phyloP scores from a whole-genome alignment of 2,797 vertebrate genomes.

The Cyprinodon diabolis region DNA sequence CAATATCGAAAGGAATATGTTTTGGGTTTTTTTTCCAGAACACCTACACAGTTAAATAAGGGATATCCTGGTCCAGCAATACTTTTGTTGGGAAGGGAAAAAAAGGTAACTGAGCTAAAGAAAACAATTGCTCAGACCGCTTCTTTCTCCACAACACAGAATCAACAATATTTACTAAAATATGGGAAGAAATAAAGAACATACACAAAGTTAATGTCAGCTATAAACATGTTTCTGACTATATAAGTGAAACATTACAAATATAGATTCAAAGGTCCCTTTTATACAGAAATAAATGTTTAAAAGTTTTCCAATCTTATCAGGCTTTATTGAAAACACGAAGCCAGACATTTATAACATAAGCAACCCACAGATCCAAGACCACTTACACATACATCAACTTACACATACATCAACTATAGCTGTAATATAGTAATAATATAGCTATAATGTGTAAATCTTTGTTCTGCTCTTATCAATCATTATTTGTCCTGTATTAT shows the following conservation, averaged over 20 bases:
- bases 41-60: neutral
- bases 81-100: neutral
- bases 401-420: too few relatives aligned
- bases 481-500: too few relatives aligned
- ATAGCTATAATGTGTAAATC: too few relatives aligned
- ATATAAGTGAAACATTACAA: neutral
- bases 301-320: slow-evolving; percentile 7
- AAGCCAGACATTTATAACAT: neutral
- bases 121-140: neutral
- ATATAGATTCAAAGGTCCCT: neutral
- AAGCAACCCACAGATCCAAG: too few relatives aligned
- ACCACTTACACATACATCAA: too few relatives aligned
- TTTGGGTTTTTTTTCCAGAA: neutral
- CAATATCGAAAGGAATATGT: neutral
- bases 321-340: slow-evolving; percentile 10
- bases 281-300: neutral
- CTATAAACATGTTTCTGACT: neutral
- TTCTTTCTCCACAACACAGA: neutral
- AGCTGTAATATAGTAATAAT: too few relatives aligned
- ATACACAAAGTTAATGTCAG: neutral
- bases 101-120: neutral
- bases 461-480: too few relatives aligned
- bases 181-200: neutral
- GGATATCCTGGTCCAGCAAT: neutral
- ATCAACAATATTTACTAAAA: neutral